Percentiles rank a stretch among this genome's conserved stretches.
Conservation (phyloP, 1,140 invertebrate genomes). For the Trichomalopsis sarcophagae region DNA sequence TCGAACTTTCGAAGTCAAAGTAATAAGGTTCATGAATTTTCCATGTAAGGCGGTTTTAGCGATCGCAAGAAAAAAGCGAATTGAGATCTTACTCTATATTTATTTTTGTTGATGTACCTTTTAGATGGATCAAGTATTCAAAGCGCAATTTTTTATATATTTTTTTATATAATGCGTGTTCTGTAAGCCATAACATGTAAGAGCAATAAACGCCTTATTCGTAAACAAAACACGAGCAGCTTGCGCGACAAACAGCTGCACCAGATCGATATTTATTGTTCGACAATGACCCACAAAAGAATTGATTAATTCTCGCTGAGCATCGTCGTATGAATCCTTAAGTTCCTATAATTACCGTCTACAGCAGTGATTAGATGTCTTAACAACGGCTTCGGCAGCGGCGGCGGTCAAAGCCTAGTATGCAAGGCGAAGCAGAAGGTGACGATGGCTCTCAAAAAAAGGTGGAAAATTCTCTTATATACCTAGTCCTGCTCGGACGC, state of each 20-base stretch:
- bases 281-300: constrained; percentile 45
- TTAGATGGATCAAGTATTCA: constrained; percentile 8
- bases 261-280: constrained; percentile 43
- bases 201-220: constrained; percentile 18
- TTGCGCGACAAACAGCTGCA: constrained; percentile 5
- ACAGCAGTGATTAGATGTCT: not conserved
- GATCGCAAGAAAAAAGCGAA: not conserved
- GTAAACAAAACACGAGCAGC: constrained; percentile 18
- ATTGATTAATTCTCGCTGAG: constrained; percentile 27
- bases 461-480: too few species aligned
- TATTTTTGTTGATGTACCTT: constrained; percentile 21
- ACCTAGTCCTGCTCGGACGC: too few species aligned
- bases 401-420: not conserved
- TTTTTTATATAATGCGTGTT: not conserved
- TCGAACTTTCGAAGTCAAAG: too few species aligned
- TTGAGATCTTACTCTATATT: not conserved
- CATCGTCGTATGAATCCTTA: not conserved
- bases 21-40: not conserved
- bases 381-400: not conserved
- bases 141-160: constrained; percentile 16
- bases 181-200: not conserved
- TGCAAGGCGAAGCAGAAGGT: not conserved
- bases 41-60: not conserved
- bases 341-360: constrained; percentile 37
- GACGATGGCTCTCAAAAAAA: not conserved